A percentile compares a stretch with the other conserved stretches of the same genome.
These are phyloP conservation scores for Epinephelus cyanopodus DNA, from an alignment of 2,113 vertebrate species.

Conservation along the genomic window DNA sequence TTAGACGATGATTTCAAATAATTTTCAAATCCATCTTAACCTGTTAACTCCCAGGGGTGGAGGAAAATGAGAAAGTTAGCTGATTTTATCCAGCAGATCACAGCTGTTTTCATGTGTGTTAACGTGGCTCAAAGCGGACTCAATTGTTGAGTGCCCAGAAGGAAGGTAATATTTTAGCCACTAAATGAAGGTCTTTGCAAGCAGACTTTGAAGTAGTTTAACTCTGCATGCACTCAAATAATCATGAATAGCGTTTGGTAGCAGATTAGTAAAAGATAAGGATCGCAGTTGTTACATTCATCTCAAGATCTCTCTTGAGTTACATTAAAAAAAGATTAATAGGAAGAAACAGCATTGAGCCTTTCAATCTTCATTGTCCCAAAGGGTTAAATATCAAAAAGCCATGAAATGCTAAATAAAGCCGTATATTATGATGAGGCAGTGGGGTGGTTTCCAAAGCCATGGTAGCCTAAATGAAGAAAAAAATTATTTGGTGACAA, in stretches of 20 bases:
- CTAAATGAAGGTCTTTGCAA: constrained; percentile 9
- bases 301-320: constrained; percentile 22
- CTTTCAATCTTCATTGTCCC: constrained; percentile 45
- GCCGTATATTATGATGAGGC: constrained; percentile 36
- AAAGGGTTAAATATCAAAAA: constrained; percentile 54
- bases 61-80: constrained; percentile 50
- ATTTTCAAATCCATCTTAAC: constrained; percentile 48
- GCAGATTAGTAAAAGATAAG: constrained; percentile 30
- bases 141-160: constrained; percentile 13
- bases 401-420: constrained; percentile 74
- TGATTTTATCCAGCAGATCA: constrained; percentile 69
- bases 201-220: constrained; percentile 32
- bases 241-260: not conserved
- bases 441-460: constrained; percentile 60
- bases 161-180: constrained; percentile 25
- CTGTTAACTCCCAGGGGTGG: constrained; percentile 30
- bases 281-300: constrained; percentile 11
- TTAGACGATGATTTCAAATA: constrained; percentile 30
- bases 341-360: constrained; percentile 24
- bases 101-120: constrained; percentile 52
- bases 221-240: constrained; percentile 40
- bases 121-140: constrained; percentile 31
- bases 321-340: constrained; percentile 11
- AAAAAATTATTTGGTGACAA: constrained; percentile 68
- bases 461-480: constrained; percentile 49